Base-by-base conservation (phyloP, 35 echinoderm and acorn worm species). In the Apostichopus parvimensis region DNA sequence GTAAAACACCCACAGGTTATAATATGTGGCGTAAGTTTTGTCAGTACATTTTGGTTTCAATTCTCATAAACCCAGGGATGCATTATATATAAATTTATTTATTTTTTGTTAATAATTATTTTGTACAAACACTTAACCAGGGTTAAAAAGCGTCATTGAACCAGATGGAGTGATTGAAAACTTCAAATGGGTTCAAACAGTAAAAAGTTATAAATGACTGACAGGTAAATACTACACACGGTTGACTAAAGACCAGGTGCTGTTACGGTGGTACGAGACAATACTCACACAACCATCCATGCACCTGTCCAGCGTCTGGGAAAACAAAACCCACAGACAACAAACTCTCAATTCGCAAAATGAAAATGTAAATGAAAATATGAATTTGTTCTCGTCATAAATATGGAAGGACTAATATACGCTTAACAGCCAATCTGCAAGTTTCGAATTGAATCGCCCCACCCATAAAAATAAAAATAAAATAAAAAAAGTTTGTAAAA, bases 181-280 rank as follows among this genome's bases (percentile, higher is more conserved):
- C 54, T 60, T 57, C 55, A 58, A 57, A 53, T 58, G 81, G 57
- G 54, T 56, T 22, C 57, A 59, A 84, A 84, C 8, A 84, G 9
- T 55, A 58, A 84, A 83, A 83, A 84, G 55, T 84, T 84, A 84
- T 84, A 84, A 84, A 84, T 84, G 53, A 58, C 56, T 58, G 81
- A 6, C 54, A 84, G 57, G 56, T 59, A 84, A 84, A 84, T 60
- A 75, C 6, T 75, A 18, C 17, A 18, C n/a, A n/a, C 11, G 81
- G 3, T 58, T 84, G 20, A 84, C 9, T 75, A 75, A 18, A 59
- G 20, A 84, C 81, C 81, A 84, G 81, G 81, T 84, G 81, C 57
- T 84, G 57, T 10, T 14, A 9, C 54, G 4, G 5, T 0, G 4
- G 55, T 15, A 84, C 56, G 56, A 58, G 81, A 60, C 81, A 84